phyloP scores from a whole-genome alignment of 2,888 invertebrate species.

The Cyaniris semiargus region DNA sequence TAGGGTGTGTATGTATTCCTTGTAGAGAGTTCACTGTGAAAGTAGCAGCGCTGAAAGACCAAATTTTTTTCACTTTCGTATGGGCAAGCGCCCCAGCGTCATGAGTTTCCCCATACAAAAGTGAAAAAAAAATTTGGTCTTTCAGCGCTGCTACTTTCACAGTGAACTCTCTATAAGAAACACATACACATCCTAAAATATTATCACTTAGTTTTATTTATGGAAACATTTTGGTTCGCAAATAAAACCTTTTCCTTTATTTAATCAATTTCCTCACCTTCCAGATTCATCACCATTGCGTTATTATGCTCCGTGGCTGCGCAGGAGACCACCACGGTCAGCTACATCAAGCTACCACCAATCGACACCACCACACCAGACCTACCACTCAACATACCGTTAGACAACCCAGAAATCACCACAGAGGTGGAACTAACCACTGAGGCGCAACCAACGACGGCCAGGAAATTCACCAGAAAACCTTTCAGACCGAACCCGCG shows the following conservation, averaged over 20 bases:
- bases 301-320: slow-evolving; percentile 50
- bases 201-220: too few species aligned
- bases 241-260: neutral
- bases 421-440: slow-evolving; percentile 39
- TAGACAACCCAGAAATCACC: slow-evolving; percentile 32
- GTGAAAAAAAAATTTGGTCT: too few species aligned
- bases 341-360: slow-evolving; percentile 59
- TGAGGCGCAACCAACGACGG: slow-evolving; percentile 41
- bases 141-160: too few species aligned
- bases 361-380: slow-evolving; percentile 30
- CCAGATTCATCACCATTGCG: slow-evolving; percentile 54
- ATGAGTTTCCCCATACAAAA: too few species aligned
- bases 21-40: too few species aligned
- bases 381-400: neutral
- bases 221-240: too few species aligned
- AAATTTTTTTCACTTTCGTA: too few species aligned
- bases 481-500: slow-evolving; percentile 46
- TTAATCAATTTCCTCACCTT: slow-evolving; percentile 41
- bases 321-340: slow-evolving; percentile 54
- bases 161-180: too few species aligned
- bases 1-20: too few species aligned
- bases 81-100: too few species aligned
- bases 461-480: slow-evolving; percentile 43
- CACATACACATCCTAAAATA: too few species aligned
- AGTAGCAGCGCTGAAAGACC: too few species aligned